Percentiles rank a stretch among this genome's conserved stretches.
These are phyloP conservation scores for Thera obeliscata DNA, from an alignment of 2,888 invertebrate species.

Conservation along the genomic window DNA sequence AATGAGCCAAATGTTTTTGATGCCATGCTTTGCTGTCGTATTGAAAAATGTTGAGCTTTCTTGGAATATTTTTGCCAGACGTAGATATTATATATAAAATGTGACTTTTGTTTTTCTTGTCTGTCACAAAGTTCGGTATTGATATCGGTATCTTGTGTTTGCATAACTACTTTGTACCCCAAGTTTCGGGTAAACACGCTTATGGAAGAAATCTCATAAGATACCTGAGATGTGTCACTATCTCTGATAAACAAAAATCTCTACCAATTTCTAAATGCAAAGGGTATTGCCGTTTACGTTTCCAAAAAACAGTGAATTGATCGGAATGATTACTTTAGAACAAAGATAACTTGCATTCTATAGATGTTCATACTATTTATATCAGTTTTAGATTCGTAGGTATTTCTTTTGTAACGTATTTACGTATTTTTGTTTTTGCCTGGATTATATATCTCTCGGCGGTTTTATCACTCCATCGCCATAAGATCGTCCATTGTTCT, in stretches of 20 bases:
- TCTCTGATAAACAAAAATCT: slow-evolving; percentile 49
- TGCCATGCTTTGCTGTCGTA: slow-evolving; percentile 12
- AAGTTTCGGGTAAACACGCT: slow-evolving; percentile 65
- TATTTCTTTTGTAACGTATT: too few relatives aligned
- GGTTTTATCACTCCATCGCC: too few relatives aligned
- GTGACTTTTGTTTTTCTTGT: slow-evolving; percentile 76
- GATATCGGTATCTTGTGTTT: slow-evolving; percentile 77
- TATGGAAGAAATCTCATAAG: slow-evolving; percentile 38
- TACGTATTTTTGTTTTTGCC: too few relatives aligned
- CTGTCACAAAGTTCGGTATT: slow-evolving; percentile 73
- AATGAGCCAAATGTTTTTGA: slow-evolving; percentile 28
- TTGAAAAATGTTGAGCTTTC: slow-evolving; percentile 25
- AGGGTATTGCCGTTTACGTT: background rate
- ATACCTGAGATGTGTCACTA: slow-evolving; percentile 57
- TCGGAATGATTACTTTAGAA: background rate
- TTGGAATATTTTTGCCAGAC: slow-evolving; percentile 29
- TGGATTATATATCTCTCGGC: too few relatives aligned
- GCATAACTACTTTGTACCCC: slow-evolving; percentile 74
- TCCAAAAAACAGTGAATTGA: background rate
- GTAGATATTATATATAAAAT: slow-evolving; percentile 61
- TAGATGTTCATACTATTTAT: too few relatives aligned
- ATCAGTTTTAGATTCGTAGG: too few relatives aligned
- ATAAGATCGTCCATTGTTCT: too few relatives aligned
- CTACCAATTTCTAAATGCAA: background rate
- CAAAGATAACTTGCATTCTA: background rate